A percentile compares a stretch with the other conserved stretches of the same genome.
phyloP scores from a whole-genome alignment of 2,113 vertebrate species.

The Phaethon lepturus region DNA sequence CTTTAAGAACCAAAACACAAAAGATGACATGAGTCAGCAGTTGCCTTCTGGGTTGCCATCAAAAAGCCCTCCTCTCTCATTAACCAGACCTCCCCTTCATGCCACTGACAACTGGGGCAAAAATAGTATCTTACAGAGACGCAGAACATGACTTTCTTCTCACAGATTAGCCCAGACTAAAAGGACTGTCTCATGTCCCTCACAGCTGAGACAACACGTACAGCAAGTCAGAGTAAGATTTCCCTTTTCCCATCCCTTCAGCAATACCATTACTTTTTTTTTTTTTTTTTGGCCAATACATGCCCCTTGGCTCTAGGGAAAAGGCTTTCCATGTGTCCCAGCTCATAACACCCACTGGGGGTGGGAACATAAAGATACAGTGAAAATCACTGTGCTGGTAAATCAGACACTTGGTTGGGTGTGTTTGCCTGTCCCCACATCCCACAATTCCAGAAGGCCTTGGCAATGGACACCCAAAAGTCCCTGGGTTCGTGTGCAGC shows the following conservation, averaged over 20 bases:
- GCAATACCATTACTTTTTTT: background rate
- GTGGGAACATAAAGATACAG: background rate
- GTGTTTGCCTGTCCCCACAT: background rate
- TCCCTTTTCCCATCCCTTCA: background rate
- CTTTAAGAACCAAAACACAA: background rate
- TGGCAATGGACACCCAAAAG: background rate
- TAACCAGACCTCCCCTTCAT: background rate
- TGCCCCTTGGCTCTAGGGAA: background rate
- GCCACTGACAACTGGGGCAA: background rate
- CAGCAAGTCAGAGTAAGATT: background rate
- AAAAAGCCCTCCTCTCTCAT: background rate
- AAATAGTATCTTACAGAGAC: background rate
- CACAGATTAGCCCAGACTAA: background rate
- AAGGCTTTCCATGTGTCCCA: background rate
- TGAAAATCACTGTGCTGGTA: background rate
- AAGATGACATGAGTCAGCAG: accelerated
- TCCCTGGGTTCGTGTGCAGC: background rate
- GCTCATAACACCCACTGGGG: background rate
- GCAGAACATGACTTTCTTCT: background rate
- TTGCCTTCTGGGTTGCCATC: background rate
- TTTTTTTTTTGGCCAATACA: background rate
- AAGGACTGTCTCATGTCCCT: background rate
- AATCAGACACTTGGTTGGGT: background rate
- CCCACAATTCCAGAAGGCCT: background rate
- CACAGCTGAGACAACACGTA: background rate